Evolutionary conservation across 2,797 vertebrate genomes (phyloP).

Genomic region (Periparus ater): DNA sequence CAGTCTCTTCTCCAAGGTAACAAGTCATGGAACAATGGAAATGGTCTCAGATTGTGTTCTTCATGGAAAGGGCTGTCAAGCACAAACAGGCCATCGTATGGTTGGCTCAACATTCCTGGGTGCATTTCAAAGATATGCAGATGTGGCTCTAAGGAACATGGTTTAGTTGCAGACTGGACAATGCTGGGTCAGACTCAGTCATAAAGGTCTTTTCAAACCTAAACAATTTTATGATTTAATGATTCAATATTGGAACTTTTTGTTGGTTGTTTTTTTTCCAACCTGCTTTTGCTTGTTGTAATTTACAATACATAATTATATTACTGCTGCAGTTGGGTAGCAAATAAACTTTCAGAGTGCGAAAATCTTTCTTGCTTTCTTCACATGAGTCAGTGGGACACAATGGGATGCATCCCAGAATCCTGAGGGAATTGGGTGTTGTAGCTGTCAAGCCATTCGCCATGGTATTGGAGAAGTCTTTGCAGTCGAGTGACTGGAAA

Average conservation of each 20-base stretch:
- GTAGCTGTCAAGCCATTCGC: background rate
- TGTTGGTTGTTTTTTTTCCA: background rate
- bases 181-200: background rate
- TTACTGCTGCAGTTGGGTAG: background rate
- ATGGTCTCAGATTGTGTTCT: background rate
- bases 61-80: background rate
- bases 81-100: background rate
- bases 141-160: background rate
- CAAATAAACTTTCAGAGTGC: background rate
- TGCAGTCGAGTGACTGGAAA: background rate
- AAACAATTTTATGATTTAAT: background rate
- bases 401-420: too few species aligned
- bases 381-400: background rate
- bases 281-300: background rate
- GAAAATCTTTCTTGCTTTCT: background rate
- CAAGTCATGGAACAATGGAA: background rate
- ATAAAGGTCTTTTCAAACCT: background rate
- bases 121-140: background rate
- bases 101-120: background rate
- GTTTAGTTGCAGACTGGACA: background rate
- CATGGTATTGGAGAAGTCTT: background rate
- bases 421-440: background rate
- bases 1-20: accelerated
- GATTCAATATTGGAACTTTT: background rate
- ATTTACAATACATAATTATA: background rate